Evolutionary conservation across 2,888 invertebrate genomes (phyloP).

Genomic region (Camponotus fellah): DNA sequence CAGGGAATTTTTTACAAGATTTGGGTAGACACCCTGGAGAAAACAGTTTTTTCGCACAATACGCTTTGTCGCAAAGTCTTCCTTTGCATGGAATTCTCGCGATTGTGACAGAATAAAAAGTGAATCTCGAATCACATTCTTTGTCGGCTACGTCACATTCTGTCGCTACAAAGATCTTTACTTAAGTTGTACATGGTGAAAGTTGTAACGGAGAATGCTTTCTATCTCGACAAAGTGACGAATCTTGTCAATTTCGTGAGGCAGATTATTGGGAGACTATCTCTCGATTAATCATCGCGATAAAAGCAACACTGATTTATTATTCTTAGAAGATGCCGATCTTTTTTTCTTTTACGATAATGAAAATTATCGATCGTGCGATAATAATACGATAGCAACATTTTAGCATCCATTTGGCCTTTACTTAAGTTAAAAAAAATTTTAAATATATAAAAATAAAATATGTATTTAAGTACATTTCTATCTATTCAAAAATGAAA

Average conservation of each 20-base stretch:
- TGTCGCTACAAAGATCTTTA: constrained; percentile 43
- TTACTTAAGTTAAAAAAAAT: constrained; percentile 3
- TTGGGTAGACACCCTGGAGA: background rate
- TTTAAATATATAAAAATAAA: no score
- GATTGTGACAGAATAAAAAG: background rate
- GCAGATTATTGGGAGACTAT: constrained; percentile 30
- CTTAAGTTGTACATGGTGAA: constrained; percentile 47
- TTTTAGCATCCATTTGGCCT: background rate
- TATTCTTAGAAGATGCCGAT: constrained; percentile 13
- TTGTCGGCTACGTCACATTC: background rate
- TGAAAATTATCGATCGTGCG: constrained; percentile 39
- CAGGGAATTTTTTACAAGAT: background rate
- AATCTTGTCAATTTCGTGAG: constrained; percentile 43
- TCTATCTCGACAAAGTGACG: constrained; percentile 36
- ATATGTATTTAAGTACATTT: background rate
- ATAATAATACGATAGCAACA: constrained; percentile 16
- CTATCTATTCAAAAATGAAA: background rate
- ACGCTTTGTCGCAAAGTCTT: background rate
- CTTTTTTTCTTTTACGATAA: constrained; percentile 38
- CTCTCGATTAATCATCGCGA: constrained; percentile 42
- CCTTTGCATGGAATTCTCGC: background rate
- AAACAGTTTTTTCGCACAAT: background rate
- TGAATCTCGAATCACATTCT: constrained; percentile 6
- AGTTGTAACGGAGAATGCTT: constrained; percentile 31
- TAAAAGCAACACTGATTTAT: constrained; percentile 17